Base-by-base conservation (phyloP, 2,113 vertebrate genomes). In the Gasterosteus nipponicus region DNA sequence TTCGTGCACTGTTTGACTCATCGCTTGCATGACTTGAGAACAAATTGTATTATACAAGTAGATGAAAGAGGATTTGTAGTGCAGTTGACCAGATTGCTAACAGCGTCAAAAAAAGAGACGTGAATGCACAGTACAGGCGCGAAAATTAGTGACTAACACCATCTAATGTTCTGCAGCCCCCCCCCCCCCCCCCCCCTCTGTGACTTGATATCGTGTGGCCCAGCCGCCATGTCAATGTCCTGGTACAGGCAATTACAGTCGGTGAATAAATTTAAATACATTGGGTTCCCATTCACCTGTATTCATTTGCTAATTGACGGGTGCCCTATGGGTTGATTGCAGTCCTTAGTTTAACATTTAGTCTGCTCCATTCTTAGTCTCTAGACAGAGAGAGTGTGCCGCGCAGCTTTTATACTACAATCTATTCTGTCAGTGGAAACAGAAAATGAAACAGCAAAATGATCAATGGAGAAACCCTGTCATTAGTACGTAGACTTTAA, bases 251-350 rank as follows among this genome's bases (percentile, higher is more conserved):
- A 69, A 85, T 80, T 77, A 78, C 9, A 66, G 49, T 53, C 9
- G 1, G 44, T 60, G 85, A 86, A 86, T 89, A 87, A 35, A 86
- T 85, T 56, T 84, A 31, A 82, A 86, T 82, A 59, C 6, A 81
- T 89, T 70, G 72, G 5, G 39, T 33, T 59, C 12, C 35, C 3
- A 46, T 73, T 88, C 63, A 77, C 65, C 69, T 85, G 73, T 33
- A 60, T 79, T 79, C 42, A 69, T 77, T 83, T 54, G 41, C 70
- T 78, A 82, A 84, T 82, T 86, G 65, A 84, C 54, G 44, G 78
- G n/a, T 75, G 68, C 38, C 54, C 86, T 86, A 83, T 86, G 26
- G 63, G 69, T 77, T 74, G 77, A 87, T 81, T 60, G 44, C 53
- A 73, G 53, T 74, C 49, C 82, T 79, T 68, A 69, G 69, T 77